phyloP scores from a whole-genome alignment of 1,140 invertebrate genomes.

The Pachyrhynchus sulphureomaculatus region DNA sequence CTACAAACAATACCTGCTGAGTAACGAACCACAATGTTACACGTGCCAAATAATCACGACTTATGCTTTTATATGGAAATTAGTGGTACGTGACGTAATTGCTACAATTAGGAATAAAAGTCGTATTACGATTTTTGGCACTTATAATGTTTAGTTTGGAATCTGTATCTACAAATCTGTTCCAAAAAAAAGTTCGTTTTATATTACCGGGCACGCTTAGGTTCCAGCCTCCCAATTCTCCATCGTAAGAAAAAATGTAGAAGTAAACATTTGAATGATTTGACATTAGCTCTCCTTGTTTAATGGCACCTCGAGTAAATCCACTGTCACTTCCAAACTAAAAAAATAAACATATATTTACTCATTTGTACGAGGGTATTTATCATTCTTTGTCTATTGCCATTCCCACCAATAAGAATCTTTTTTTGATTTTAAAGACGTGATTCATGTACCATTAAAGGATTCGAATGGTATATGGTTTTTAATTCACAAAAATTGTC shows the following conservation, averaged over 20 bases:
- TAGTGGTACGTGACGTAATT: neutral
- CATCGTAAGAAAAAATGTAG: slow-evolving; percentile 24
- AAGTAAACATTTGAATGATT: slow-evolving; percentile 9
- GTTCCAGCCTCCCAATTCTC: slow-evolving; percentile 14
- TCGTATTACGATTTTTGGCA: too few relatives aligned
- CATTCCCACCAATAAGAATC: too few relatives aligned
- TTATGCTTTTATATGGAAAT: too few relatives aligned
- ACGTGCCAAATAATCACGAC: too few relatives aligned
- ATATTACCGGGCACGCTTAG: neutral
- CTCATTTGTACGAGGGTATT: neutral
- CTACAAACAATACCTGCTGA: neutral
- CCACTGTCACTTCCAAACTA: slow-evolving; percentile 13
- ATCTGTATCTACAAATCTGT: too few relatives aligned
- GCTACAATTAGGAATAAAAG: too few relatives aligned
- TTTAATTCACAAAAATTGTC: too few relatives aligned
- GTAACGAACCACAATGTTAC: neutral
- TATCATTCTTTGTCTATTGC: too few relatives aligned
- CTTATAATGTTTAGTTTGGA: too few relatives aligned
- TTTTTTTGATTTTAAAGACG: too few relatives aligned
- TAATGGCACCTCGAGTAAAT: slow-evolving; percentile 13
- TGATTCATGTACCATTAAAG: too few relatives aligned
- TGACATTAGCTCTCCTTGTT: slow-evolving; percentile 20
- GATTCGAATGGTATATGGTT: too few relatives aligned
- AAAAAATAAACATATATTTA: slow-evolving; percentile 3
- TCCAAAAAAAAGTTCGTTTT: neutral